Evolutionary conservation across 1,140 invertebrate genomes (phyloP).

Genomic region (Thaumetopoea pityocampa): DNA sequence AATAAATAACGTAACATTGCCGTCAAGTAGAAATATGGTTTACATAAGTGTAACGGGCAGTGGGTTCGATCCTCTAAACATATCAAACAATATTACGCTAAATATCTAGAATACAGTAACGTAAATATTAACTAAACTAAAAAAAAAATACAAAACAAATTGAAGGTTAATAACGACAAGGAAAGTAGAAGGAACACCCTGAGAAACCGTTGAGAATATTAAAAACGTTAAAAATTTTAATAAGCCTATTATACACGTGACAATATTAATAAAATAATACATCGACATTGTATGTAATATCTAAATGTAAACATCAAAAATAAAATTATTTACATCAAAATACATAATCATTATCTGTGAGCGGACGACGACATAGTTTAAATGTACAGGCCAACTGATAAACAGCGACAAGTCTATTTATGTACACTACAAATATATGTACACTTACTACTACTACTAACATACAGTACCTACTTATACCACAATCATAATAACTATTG

Average conservation of each 20-base stretch:
- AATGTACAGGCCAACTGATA: no score
- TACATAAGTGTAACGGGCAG: no score
- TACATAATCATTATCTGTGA: no score
- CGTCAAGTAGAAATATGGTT: neutral
- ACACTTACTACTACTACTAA: conserved; percentile 4
- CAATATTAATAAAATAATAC: no score
- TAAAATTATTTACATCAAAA: no score
- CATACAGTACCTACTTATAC: conserved; percentile 2
- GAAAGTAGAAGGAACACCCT: conserved; percentile 11
- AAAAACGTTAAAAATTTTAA: conserved; percentile 5
- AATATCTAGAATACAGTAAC: conserved; percentile 19
- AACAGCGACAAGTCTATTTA: conserved; percentile 7
- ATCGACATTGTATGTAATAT: no score
- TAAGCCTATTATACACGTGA: no score
- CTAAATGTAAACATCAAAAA: no score
- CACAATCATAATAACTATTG: conserved; percentile 1
- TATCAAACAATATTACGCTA: conserved; percentile 20
- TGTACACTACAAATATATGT: conserved; percentile 1
- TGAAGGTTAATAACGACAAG: conserved; percentile 17
- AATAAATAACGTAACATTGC: conserved; percentile 24
- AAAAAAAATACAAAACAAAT: conserved; percentile 44
- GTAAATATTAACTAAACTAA: conserved; percentile 54
- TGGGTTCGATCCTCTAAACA: conserved; percentile 6
- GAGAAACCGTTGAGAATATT: conserved; percentile 16
- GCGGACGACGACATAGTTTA: no score